These are phyloP conservation scores for Percopsis omiscomaycus DNA, from an alignment of 2,797 vertebrate species.

Conservation along the genomic window DNA sequence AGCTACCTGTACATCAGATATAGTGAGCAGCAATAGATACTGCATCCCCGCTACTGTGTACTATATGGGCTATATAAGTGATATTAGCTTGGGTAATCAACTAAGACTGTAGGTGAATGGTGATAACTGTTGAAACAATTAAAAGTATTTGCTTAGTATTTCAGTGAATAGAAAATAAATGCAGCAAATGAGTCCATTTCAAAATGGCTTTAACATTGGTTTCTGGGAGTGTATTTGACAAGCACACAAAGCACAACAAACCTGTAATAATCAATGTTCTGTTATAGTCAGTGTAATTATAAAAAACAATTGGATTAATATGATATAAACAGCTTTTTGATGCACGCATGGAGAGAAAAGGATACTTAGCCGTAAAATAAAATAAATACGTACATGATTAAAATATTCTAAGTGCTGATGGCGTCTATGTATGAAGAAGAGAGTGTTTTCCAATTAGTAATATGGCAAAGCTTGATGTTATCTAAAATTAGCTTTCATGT, in stretches of 20 bases:
- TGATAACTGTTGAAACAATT: background rate
- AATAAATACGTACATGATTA: slow-evolving; percentile 55
- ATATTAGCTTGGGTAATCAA: no score
- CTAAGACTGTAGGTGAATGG: no score
- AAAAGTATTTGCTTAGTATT: background rate
- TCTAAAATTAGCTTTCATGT: slow-evolving; percentile 78
- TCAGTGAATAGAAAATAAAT: background rate
- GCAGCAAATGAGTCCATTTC: background rate
- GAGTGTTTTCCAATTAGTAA: slow-evolving; percentile 78
- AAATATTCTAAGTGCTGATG: slow-evolving; percentile 68
- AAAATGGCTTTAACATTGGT: slow-evolving; percentile 9
- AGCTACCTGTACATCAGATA: no score
- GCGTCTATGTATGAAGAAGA: slow-evolving; percentile 66
- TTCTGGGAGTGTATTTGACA: slow-evolving; percentile 33
- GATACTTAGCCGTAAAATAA: slow-evolving; percentile 54
- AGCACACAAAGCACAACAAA: slow-evolving; percentile 30
- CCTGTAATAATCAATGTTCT: slow-evolving; percentile 38
- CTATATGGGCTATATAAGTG: no score
- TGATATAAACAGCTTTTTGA: slow-evolving; percentile 46
- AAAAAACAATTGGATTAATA: slow-evolving; percentile 59
- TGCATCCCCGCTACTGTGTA: no score
- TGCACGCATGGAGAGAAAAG: slow-evolving; percentile 50
- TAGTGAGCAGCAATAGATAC: no score
- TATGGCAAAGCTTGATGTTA: slow-evolving; percentile 75
- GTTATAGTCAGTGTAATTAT: slow-evolving; percentile 55